A percentile compares a stretch with the other conserved stretches of the same genome.
These are phyloP conservation scores for Pangasius mekongensis DNA, from an alignment of 2,797 vertebrate genomes.

Conservation along the genomic window DNA sequence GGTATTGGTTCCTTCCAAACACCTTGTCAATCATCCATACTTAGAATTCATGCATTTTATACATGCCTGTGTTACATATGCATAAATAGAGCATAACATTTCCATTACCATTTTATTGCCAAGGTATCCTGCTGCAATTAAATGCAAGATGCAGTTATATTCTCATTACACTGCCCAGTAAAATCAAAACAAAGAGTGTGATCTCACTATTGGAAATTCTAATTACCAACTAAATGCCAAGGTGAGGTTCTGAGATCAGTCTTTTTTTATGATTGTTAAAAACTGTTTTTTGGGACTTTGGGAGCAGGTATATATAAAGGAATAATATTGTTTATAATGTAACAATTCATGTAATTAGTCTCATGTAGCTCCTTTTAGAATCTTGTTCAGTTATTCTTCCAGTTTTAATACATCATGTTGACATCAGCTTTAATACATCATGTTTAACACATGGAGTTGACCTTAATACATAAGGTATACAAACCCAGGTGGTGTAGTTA, in stretches of 20 bases:
- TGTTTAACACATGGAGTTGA: background rate
- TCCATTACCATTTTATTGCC: background rate
- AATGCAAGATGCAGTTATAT: background rate
- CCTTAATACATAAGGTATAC: background rate
- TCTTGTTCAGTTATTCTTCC: background rate
- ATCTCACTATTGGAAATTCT: conserved; percentile 14
- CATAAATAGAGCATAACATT: background rate
- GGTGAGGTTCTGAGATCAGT: conserved; percentile 1
- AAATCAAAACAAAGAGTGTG: background rate
- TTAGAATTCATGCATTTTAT: background rate
- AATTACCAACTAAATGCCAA: conserved; percentile 21
- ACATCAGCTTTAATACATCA: background rate
- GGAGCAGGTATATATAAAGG: background rate
- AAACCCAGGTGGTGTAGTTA: background rate
- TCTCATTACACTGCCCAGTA: background rate
- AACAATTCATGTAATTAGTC: background rate
- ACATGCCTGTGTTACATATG: background rate
- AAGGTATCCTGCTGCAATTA: background rate
- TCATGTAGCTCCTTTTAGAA: background rate
- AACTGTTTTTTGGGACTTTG: background rate
- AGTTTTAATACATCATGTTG: background rate
- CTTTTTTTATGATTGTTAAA: background rate
- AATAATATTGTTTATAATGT: background rate
- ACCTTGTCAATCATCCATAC: background rate
- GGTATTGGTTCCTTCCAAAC: background rate